Percentiles rank a stretch among this genome's conserved stretches.
These are phyloP conservation scores for Halichoeres trimaculatus DNA, from an alignment of 2,113 vertebrate species.

Conservation along the genomic window DNA sequence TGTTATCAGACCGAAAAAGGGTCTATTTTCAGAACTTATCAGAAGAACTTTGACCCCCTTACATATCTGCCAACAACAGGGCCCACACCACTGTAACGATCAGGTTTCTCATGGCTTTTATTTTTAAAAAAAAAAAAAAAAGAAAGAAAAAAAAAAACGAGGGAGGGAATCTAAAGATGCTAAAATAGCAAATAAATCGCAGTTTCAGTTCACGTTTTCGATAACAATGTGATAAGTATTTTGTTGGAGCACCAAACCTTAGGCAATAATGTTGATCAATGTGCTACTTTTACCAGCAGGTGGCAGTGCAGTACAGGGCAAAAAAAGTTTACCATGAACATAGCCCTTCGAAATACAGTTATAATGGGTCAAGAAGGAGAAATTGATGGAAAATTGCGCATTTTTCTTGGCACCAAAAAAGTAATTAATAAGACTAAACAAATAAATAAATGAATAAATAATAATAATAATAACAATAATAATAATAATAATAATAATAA, in stretches of 20 bases:
- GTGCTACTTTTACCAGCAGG: constrained; percentile 53
- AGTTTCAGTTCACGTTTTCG: not conserved
- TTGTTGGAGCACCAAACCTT: not conserved
- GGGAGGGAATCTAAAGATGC: no score
- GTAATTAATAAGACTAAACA: no score
- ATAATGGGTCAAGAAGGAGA: not conserved
- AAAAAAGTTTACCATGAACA: not conserved
- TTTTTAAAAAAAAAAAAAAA: not conserved
- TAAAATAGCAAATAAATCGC: not conserved
- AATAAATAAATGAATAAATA: no score
- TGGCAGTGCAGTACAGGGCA: constrained; percentile 54
- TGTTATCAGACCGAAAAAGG: constrained; percentile 26
- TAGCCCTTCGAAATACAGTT: not conserved
- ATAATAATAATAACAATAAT: not conserved
- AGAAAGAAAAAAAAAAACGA: not conserved
- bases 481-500: not conserved
- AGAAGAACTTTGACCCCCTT: constrained; percentile 65
- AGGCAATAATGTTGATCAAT: not conserved
- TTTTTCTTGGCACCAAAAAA: not conserved
- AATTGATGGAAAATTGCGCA: not conserved
- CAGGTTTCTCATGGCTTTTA: not conserved
- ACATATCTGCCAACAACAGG: constrained; percentile 28
- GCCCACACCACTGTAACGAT: not conserved
- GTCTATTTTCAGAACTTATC: constrained; percentile 64
- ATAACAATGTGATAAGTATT: not conserved